Percentiles rank a stretch among this genome's conserved stretches.
These are phyloP conservation scores for Drosophila algonquin DNA, from an alignment of 2,888 invertebrate genomes.

Conservation along the genomic window DNA sequence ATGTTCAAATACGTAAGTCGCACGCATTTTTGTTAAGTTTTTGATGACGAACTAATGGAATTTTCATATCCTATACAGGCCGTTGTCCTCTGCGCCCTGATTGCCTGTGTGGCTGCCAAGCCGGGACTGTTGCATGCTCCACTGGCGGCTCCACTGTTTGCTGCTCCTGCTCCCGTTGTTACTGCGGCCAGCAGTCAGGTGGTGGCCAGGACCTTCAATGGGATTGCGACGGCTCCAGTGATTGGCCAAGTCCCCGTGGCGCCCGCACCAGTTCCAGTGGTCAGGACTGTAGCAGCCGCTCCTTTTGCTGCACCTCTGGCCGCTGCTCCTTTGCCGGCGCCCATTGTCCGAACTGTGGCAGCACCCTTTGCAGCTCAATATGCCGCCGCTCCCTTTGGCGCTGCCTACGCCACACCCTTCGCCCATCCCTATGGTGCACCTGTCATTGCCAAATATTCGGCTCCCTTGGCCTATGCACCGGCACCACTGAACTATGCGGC, in stretches of 20 bases:
- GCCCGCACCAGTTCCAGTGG: conserved; percentile 47
- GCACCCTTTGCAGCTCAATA: conserved; percentile 41
- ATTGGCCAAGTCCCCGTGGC: conserved; percentile 54
- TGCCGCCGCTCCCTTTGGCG: conserved; percentile 36
- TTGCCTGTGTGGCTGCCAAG: conserved; percentile 73
- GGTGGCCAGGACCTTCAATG: conserved; percentile 73
- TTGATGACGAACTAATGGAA: background rate
- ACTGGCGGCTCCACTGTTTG: conserved; percentile 43
- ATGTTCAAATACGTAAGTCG: conserved; percentile 74
- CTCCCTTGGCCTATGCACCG: conserved; percentile 58
- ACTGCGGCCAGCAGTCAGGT: conserved; percentile 77
- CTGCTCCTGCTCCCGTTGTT: conserved; percentile 72
- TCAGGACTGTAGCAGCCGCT: conserved; percentile 35
- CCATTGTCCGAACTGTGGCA: conserved; percentile 31
- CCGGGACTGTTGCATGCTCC: conserved; percentile 63
- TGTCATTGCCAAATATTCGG: conserved; percentile 52
- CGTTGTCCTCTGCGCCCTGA: conserved; percentile 70
- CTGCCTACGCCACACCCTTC: conserved; percentile 40
- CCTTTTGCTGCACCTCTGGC: conserved; percentile 53
- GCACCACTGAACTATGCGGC: conserved; percentile 61
- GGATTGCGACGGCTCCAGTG: conserved; percentile 72
- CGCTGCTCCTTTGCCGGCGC: conserved; percentile 43
- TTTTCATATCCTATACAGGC: conserved; percentile 45
- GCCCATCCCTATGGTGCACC: conserved; percentile 53
- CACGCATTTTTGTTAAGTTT: background rate